Evolutionary conservation across 2,797 vertebrate genomes (phyloP).

Genomic region (Urophycis tenuis): DNA sequence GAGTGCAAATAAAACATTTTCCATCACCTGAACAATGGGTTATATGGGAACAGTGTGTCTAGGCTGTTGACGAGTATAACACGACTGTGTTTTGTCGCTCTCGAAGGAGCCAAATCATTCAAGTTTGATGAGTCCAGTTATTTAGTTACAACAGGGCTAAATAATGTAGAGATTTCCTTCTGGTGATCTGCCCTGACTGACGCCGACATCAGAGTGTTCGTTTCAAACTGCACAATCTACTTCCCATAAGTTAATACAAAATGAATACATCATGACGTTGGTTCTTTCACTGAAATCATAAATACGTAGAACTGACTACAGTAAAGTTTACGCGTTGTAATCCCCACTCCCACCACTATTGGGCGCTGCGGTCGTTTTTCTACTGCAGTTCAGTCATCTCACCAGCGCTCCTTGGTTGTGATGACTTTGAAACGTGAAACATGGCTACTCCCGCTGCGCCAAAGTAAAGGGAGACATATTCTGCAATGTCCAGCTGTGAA

Average conservation of each 20-base stretch:
- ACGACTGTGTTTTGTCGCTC: neutral
- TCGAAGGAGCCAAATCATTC: constrained; percentile 14
- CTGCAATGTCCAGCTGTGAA: neutral
- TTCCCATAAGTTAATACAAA: neutral
- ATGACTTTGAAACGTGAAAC: constrained; percentile 22
- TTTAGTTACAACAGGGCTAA: constrained; percentile 30
- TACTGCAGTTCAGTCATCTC: neutral
- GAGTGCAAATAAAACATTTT: constrained; percentile 30
- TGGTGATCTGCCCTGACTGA: neutral
- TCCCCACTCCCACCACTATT: constrained; percentile 14
- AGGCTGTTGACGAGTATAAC: neutral
- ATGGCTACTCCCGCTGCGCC: neutral
- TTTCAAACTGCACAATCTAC: neutral
- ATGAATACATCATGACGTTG: neutral
- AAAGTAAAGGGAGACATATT: neutral
- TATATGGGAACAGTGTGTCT: too few relatives aligned
- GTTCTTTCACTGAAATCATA: too few relatives aligned
- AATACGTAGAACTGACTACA: neutral
- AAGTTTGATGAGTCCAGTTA: constrained; percentile 29
- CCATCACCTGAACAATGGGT: too few relatives aligned
- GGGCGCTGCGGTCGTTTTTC: constrained; percentile 26
- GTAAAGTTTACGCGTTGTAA: neutral
- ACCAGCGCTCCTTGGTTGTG: constrained; percentile 1
- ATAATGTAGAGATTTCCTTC: constrained; percentile 30
- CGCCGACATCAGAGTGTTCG: too few relatives aligned